Evolutionary conservation across 1,140 invertebrate genomes (phyloP).

Genomic region (Drosophila murphyi): DNA sequence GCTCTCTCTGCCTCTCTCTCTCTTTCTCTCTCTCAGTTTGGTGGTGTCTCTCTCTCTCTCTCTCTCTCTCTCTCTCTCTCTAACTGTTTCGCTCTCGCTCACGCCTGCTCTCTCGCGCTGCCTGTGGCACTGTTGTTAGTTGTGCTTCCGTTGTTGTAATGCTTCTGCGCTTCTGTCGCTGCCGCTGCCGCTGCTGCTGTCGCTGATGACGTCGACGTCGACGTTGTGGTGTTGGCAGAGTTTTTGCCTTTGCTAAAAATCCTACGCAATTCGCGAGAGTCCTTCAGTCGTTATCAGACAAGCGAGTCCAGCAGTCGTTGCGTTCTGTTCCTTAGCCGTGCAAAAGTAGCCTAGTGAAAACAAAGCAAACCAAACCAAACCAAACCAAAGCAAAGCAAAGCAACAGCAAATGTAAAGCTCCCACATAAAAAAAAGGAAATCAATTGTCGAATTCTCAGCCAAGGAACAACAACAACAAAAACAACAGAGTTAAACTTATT

Average conservation of each 20-base stretch:
- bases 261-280: slow-evolving; percentile 80
- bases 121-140: slow-evolving; percentile 47
- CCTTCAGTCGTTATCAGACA: slow-evolving; percentile 84
- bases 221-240: slow-evolving; percentile 42
- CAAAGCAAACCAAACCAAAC: slow-evolving; percentile 33
- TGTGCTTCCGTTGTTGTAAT: slow-evolving; percentile 76
- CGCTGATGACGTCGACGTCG: slow-evolving; percentile 27
- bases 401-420: slow-evolving; percentile 28
- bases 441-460: slow-evolving; percentile 43
- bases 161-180: slow-evolving; percentile 65
- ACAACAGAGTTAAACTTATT: slow-evolving; percentile 37
- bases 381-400: slow-evolving; percentile 33
- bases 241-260: slow-evolving; percentile 76
- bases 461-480: slow-evolving; percentile 26
- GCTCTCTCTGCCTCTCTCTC: slow-evolving; percentile 8
- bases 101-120: slow-evolving; percentile 4
- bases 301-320: slow-evolving; percentile 84
- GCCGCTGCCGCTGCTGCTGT: background rate
- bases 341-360: slow-evolving; percentile 83
- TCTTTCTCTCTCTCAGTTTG: slow-evolving; percentile 7
- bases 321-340: slow-evolving; percentile 83
- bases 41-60: slow-evolving; percentile 1
- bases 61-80: slow-evolving; percentile 6
- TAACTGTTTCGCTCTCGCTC: slow-evolving; percentile 12
- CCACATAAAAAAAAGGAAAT: slow-evolving; percentile 49